Base-by-base conservation (phyloP, 1,140 invertebrate genomes). In the Oncopeltus fasciatus region DNA sequence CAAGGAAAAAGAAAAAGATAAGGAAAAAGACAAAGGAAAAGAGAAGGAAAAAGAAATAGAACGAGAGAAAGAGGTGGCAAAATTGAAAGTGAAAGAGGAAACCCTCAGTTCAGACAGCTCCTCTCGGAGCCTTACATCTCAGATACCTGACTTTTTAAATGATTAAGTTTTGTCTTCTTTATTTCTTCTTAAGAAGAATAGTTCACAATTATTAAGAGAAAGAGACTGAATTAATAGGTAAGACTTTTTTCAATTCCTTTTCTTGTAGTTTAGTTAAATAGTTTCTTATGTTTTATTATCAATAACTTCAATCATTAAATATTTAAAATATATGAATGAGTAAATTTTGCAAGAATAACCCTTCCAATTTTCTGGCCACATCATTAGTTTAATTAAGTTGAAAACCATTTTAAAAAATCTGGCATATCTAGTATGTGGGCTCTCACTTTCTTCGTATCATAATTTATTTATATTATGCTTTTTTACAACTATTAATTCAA, bases 21-120 rank as follows among this genome's bases (percentile, higher is more conserved):
- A 24, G 26, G 31, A 38, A 14, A 5, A 14, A 8, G 31, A 38
- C 5, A 38, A 14, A 38, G 31, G 14, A 14, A 38, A 38, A 18
- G 47, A 49, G 47, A 5, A 18, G 18, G 47, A 49, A 20, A 49
- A 18, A 18, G 31, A 38, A 38, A 38, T 5, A 14, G 31, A 38
- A 38, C 5, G 21, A 53, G 49, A 53, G 26, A 57, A 57, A 29
- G 56, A 57, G 9, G 26, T 16, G 4, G 2, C 56, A 0, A 57
- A 57, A 57, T 31, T 76, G 1, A 76, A 73, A 67, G 59, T 75
- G 1, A 78, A 80, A 68, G 81, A 82, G 66, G 80, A 81, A 67
- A 82, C 80, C 29, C 68, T 83, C 14, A 83, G 81, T 69, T 83
- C 81, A 5, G 77, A 75, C 21, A 83, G 81, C 73, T 83, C 82